Evolutionary conservation across 2,888 invertebrate genomes (phyloP), one percentile per base, ranked within the genome.

Genomic region (Torymus tubicola): DNA sequence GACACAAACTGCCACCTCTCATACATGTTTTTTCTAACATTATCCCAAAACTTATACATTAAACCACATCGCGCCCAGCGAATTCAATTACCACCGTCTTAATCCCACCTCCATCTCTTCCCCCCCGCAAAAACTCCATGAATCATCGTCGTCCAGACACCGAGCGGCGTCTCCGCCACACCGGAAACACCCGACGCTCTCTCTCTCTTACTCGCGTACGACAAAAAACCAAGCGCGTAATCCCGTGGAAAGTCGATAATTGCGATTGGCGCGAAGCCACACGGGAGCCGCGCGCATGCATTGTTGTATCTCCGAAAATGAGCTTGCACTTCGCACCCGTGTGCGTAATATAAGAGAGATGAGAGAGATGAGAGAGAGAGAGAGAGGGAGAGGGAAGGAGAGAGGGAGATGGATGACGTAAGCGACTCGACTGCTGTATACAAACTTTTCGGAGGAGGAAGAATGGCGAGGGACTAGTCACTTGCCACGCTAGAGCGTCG

Each of bases 261-360:
- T 73, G 78, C 68, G 68, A 73, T 69, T 57, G 78, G 68, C 63
- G 57, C 14, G 50, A 73, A 69, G 79, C 78, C 69, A 69, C 60
- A 72, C 52, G 31, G 5, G 31, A 18, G 13, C 58, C 58, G 10
- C 2, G 21, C 21, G 14, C 18, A 16, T 21, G 31, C 61, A 53
- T 64, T 21, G 24, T 10, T 57, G 12, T 21, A 55, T 57, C 13
- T 74, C 16, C 61, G 68, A 68, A 68, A 76, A 68, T 79, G 69
- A 73, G 79, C 57, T 68, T 73, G 73, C 74, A 74, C 64, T 72
- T 72, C 68, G 61, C 61, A 42, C 13, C 10, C 14, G 61, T 18
- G 42, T 1, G 42, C 42, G 42, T 42, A 42, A 42, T 42, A 42
- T 42, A 42, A 42, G 42, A 8, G 42, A 5, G 42, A 42, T 42